These are phyloP conservation scores for Brachyalestes nurse DNA, from an alignment of 2,797 vertebrate genomes.

Conservation along the genomic window DNA sequence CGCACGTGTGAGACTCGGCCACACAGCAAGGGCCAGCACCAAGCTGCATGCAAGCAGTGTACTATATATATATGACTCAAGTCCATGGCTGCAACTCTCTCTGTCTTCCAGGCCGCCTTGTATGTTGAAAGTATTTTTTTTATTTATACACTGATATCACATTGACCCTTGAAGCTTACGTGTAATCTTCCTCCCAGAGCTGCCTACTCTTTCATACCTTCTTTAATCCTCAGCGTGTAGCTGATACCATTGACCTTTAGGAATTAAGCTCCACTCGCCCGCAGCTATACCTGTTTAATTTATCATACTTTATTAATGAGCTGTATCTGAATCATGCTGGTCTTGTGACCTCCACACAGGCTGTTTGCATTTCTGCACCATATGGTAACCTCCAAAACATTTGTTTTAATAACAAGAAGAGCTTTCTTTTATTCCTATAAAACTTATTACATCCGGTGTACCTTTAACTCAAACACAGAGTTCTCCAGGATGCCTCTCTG, in stretches of 20 bases:
- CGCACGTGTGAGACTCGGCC: conserved; percentile 3
- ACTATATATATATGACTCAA: not conserved
- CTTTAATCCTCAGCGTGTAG: conserved; percentile 20
- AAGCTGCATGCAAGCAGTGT: conserved; percentile 31
- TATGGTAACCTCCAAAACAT: conserved; percentile 68
- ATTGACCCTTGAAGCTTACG: not conserved
- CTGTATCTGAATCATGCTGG: conserved; percentile 66
- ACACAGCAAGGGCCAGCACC: conserved; percentile 36
- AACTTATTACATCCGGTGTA: conserved; percentile 49
- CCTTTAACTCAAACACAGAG: conserved; percentile 46
- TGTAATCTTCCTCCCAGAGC: too few relatives aligned
- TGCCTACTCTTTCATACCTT: not conserved
- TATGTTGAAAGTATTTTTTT: not conserved
- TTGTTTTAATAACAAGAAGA: not conserved
- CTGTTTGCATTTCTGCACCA: conserved; percentile 68
- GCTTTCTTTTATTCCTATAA: conserved; percentile 51
- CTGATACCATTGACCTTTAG: conserved; percentile 5
- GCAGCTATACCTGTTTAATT: conserved; percentile 51
- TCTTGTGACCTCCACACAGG: conserved; percentile 64
- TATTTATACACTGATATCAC: not conserved
- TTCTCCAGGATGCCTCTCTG: conserved; percentile 3
- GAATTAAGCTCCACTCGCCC: conserved; percentile 27
- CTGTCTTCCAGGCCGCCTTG: conserved; percentile 6
- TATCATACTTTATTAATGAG: conserved; percentile 58
- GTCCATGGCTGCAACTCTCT: conserved; percentile 23